Evolutionary conservation across 1,140 invertebrate genomes (phyloP).

Genomic region (Pachypeltis micranthus): DNA sequence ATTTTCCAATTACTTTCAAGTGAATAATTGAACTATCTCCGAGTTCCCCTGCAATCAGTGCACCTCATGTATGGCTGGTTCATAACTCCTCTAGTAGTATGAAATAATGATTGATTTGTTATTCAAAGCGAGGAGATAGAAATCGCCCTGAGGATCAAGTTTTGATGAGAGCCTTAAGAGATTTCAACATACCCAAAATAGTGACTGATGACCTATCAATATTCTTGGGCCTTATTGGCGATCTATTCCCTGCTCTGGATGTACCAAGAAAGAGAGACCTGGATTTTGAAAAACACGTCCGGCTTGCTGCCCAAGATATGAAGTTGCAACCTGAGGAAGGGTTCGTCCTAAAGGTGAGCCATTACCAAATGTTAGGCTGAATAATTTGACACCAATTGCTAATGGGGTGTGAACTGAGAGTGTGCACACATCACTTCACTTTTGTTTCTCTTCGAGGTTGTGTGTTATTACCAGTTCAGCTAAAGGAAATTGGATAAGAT

Average conservation of each 20-base stretch:
- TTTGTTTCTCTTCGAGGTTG: no score
- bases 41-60: slow-evolving; percentile 37
- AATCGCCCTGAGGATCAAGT: slow-evolving; percentile 62
- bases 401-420: no score
- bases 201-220: slow-evolving; percentile 78
- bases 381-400: no score
- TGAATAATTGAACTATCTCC: slow-evolving; percentile 78
- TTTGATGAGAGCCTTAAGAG: slow-evolving; percentile 70
- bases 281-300: slow-evolving; percentile 71
- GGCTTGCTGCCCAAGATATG: slow-evolving; percentile 64
- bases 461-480: no score
- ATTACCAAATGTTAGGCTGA: no score
- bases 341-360: slow-evolving; percentile 74
- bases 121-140: slow-evolving; percentile 46
- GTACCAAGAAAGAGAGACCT: slow-evolving; percentile 70
- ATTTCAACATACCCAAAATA: slow-evolving; percentile 89
- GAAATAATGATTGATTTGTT: no score
- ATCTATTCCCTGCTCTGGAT: slow-evolving; percentile 79
- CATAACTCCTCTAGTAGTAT: no score
- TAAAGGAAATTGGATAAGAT: no score
- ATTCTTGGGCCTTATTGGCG: slow-evolving; percentile 83
- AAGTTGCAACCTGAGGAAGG: slow-evolving; percentile 83
- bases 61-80: slow-evolving; percentile 17
- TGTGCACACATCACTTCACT: no score
- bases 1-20: slow-evolving; percentile 84